Conservation (phyloP, 2,888 invertebrate species). For the Scaptomyza cyrtandrae region DNA sequence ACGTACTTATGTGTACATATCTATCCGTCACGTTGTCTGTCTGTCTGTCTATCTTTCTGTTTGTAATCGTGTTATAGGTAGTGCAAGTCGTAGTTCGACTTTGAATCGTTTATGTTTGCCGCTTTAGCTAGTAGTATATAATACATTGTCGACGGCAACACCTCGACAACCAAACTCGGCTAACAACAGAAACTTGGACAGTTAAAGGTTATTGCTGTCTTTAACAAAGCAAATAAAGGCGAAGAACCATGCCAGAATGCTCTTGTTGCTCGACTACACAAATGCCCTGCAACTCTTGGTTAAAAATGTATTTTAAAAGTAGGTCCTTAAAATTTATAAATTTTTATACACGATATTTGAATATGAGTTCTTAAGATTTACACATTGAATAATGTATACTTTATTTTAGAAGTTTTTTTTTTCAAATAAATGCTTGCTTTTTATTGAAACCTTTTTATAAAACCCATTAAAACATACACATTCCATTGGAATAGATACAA, state of each 20-base stretch:
- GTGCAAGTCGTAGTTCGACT: slow-evolving; percentile 15
- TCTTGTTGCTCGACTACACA: too few relatives aligned
- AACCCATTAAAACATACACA: too few relatives aligned
- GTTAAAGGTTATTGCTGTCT: slow-evolving; percentile 51
- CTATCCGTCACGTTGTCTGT: not conserved
- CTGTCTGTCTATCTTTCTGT: slow-evolving; percentile 6
- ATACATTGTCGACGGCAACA: slow-evolving; percentile 39
- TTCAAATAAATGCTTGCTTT: too few relatives aligned
- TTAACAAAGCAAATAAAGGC: slow-evolving; percentile 2
- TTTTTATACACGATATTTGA: too few relatives aligned
- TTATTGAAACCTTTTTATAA: too few relatives aligned
- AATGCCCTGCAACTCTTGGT: too few relatives aligned
- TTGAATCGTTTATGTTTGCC: slow-evolving; percentile 28
- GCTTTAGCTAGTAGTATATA: not conserved
- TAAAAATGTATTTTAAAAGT: not conserved
- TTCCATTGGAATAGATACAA: too few relatives aligned
- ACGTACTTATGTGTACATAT: not conserved
- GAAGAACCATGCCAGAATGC: slow-evolving; percentile 6
- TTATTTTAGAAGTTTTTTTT: too few relatives aligned
- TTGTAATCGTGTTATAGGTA: slow-evolving; percentile 3
- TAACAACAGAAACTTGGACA: slow-evolving; percentile 42
- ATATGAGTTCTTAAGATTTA: too few relatives aligned
- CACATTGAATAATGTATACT: too few relatives aligned
- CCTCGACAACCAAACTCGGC: slow-evolving; percentile 19
- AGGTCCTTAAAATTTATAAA: too few relatives aligned